Evolutionary conservation across 1,140 invertebrate genomes (phyloP), one percentile per base, ranked within the genome.

Genomic region (Battus philenor): DNA sequence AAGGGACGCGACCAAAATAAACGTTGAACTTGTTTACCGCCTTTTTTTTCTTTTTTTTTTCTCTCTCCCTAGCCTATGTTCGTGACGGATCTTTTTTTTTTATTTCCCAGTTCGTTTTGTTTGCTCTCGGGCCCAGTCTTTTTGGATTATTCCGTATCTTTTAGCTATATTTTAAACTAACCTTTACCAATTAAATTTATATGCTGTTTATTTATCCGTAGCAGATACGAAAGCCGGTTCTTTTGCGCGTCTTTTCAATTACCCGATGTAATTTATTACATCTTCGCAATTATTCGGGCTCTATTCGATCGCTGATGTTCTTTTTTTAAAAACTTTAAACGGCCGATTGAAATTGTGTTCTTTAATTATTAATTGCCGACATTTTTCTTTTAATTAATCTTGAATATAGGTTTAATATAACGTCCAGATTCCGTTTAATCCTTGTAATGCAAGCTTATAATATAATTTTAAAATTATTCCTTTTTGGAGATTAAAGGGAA

Each of bases 11-110:
- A 85, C 74, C 61, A 85, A 85, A 85, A 85, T 85, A 85, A 85
- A 85, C 75, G 80, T 75, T 83, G 77, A 81, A 83, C 79, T 85
- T 82, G 70, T 78, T 75, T 70, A 69, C 54, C 65, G 55, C 62
- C 74, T 77, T 83, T 82, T 85, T 77, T 68, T 66, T 69, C 74
- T 73, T 76, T 70, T 72, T 71, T 76, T 73, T 73, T 70, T 72
- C 70, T 78, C 81, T 78, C 81, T 80, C 81, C 81, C 79, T 85
- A 74, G 79, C 77, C 81, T 85, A 85, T 83, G 81, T 82, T 85
- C 78, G 81, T 85, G 81, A 82, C 68, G 76, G 66, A 60, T 79
- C 68, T 84, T 80, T 80, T 80, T 38, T 26, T 39, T 41, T 26
- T 41, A 41, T 41, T 78, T 82, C 69, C 73, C 59, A 59, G 68